Percentiles rank a stretch among this genome's conserved stretches.
phyloP scores from a whole-genome alignment of 2,888 invertebrate species.

The Platycnemis pennipes region DNA sequence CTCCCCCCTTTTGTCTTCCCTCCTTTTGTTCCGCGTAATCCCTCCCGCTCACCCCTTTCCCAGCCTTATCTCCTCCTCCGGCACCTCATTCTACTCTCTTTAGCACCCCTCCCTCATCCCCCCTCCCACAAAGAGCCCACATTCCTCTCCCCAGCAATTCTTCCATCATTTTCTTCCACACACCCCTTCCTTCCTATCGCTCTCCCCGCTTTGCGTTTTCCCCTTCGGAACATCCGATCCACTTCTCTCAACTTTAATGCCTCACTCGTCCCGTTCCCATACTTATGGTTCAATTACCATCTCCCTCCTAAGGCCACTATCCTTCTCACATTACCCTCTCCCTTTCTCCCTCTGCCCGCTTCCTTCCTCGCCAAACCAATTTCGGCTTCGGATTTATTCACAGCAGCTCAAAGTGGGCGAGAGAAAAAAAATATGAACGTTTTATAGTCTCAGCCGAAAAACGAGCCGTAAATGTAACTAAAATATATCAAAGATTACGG shows the following conservation, averaged over 20 bases:
- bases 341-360: no score
- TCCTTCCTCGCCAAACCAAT: no score
- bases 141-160: background rate
- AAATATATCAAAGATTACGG: no score
- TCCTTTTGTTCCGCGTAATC: background rate
- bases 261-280: background rate
- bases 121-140: background rate
- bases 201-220: background rate
- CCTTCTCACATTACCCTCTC: no score
- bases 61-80: slow-evolving; percentile 1
- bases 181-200: background rate
- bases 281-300: background rate
- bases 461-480: no score
- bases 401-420: no score
- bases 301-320: background rate
- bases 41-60: background rate
- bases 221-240: background rate
- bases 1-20: background rate
- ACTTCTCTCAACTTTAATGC: background rate
- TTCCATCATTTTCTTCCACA: background rate
- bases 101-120: background rate
- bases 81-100: background rate
- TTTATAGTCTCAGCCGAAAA: no score
- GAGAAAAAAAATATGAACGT: no score
- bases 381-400: no score